These are phyloP conservation scores for Chrysocyon brachyurus DNA, from an alignment of 2,797 vertebrate species.

Conservation along the genomic window DNA sequence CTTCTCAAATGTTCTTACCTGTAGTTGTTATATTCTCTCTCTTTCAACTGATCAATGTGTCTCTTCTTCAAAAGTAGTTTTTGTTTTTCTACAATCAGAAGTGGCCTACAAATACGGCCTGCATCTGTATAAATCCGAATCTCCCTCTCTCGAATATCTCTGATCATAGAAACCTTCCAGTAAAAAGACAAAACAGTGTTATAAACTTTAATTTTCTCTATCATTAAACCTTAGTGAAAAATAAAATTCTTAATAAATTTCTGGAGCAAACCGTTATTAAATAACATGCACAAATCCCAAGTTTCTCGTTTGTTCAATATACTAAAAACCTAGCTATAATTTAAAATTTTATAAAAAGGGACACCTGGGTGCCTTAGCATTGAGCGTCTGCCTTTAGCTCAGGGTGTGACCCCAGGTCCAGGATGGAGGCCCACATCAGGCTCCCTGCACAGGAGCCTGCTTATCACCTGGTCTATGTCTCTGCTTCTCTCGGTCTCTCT, in stretches of 20 bases:
- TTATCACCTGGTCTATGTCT: no score
- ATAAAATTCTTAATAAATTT: constrained; percentile 26
- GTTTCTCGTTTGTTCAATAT: background rate
- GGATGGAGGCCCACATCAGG: no score
- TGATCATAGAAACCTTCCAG: constrained; percentile 97
- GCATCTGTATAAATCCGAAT: constrained; percentile 99
- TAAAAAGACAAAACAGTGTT: constrained; percentile 18
- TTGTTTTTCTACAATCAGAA: constrained; percentile 98
- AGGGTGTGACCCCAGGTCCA: no score
- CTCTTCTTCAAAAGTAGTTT: constrained; percentile 97
- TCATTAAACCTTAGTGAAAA: constrained; percentile 59
- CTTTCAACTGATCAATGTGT: constrained; percentile 98
- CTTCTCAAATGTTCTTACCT: constrained; percentile 88
- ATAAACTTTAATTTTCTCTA: constrained; percentile 26
- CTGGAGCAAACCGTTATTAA: background rate
- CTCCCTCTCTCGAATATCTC: constrained; percentile 98
- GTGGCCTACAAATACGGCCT: constrained; percentile 96
- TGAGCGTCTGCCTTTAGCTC: no score
- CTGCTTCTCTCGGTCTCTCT: no score
- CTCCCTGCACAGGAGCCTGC: no score
- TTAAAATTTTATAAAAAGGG: constrained; percentile 11
- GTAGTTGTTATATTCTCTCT: constrained; percentile 99
- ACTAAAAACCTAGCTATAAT: constrained; percentile 41
- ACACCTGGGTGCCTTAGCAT: no score
- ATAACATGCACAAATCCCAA: constrained; percentile 49